Evolutionary conservation across 2,113 vertebrate genomes (phyloP).

Genomic region (Apodemus sylvaticus): DNA sequence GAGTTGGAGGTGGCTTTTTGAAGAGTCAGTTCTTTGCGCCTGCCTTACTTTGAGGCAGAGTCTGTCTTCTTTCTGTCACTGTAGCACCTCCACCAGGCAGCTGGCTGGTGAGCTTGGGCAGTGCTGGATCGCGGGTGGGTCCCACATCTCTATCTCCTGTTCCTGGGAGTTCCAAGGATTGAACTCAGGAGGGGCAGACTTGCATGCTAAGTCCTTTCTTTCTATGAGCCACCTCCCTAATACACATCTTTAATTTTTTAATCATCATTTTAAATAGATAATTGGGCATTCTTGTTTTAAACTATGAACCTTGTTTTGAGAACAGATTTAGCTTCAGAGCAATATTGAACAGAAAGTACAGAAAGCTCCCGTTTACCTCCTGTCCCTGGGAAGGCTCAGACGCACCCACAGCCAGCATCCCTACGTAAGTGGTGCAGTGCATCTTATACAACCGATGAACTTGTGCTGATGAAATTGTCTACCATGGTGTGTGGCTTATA

Average conservation of each 20-base stretch:
- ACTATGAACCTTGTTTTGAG: not conserved
- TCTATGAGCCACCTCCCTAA: not conserved
- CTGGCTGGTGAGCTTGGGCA: not conserved
- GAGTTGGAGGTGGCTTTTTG: not conserved
- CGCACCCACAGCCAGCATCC: not conserved
- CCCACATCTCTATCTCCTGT: not conserved
- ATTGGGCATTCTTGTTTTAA: not conserved
- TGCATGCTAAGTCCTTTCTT: too few species aligned
- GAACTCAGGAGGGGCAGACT: not conserved
- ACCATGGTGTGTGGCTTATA: not conserved
- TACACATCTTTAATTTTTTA: not conserved
- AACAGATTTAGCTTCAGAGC: not conserved
- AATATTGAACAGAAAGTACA: not conserved
- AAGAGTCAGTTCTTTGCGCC: not conserved
- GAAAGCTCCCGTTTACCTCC: too few species aligned
- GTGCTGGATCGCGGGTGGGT: too few species aligned
- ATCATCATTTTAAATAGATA: not conserved
- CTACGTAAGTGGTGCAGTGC: rapidly evolving
- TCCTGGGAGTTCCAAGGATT: not conserved
- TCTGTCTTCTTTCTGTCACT: not conserved
- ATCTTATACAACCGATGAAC: not conserved
- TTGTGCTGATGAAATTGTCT: too few species aligned
- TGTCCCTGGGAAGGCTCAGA: rapidly evolving
- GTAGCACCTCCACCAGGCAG: too few species aligned
- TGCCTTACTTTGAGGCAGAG: not conserved